phyloP scores from a whole-genome alignment of 2,113 vertebrate species.

The Passer montanus region DNA sequence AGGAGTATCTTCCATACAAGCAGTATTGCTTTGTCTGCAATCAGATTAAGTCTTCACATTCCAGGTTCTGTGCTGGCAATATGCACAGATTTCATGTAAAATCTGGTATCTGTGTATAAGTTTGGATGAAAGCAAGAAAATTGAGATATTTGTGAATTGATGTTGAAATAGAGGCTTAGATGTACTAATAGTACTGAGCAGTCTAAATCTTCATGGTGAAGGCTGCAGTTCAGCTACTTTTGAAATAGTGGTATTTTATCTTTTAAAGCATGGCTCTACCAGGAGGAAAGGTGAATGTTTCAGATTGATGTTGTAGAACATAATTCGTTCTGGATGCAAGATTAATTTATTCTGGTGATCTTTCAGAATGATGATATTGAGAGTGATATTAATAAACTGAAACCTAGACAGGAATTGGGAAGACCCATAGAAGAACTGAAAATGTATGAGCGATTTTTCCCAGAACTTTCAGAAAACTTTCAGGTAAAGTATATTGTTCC shows the following conservation, averaged over 20 bases:
- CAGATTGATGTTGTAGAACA: neutral
- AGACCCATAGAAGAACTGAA: conserved; percentile 89
- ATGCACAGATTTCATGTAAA: neutral
- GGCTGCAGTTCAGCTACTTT: neutral
- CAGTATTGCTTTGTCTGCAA: neutral
- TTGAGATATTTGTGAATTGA: neutral
- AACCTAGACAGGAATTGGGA: conserved; percentile 78
- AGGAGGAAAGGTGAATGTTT: neutral
- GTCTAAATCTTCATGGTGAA: neutral
- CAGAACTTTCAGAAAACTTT: conserved; percentile 92
- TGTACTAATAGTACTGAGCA: neutral
- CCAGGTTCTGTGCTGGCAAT: neutral
- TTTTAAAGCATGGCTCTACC: neutral
- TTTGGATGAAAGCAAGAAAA: neutral
- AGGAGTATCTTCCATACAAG: neutral
- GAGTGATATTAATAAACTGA: conserved; percentile 93
- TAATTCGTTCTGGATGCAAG: neutral
- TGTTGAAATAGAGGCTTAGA: neutral
- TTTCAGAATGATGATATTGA: conserved; percentile 97
- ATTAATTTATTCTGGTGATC: conserved; percentile 5
- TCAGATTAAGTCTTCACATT: neutral
- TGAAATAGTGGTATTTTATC: neutral
- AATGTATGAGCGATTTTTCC: conserved; percentile 91
- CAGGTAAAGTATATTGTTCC: conserved; percentile 77
- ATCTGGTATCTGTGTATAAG: neutral